A percentile compares a stretch with the other conserved stretches of the same genome.
Conservation (phyloP, 2,113 vertebrate genomes). For the Vulpes lagopus region DNA sequence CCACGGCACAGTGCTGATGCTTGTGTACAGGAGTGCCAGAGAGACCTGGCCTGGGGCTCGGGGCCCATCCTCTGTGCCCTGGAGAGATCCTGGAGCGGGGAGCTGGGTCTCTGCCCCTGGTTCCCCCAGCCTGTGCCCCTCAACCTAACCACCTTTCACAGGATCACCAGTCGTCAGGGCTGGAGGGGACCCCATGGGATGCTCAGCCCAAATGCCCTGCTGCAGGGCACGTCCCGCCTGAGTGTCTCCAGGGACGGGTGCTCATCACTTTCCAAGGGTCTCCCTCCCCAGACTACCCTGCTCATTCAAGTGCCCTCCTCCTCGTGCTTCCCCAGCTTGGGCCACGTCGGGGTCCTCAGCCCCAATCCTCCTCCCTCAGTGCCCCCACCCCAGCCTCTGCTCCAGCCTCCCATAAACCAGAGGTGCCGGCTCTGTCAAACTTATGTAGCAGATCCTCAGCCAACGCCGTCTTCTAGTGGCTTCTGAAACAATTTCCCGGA, state of each 20-base stretch:
- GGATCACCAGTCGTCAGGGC: accelerated
- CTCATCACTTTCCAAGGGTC: no score
- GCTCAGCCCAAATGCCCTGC: accelerated
- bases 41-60: background rate
- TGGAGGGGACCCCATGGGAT: accelerated
- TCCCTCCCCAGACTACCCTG: background rate
- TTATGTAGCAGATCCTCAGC: accelerated
- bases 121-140: background rate
- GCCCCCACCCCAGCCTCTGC: no score
- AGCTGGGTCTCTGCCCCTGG: background rate
- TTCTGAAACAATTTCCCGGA: accelerated
- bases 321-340: background rate
- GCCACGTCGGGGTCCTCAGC: accelerated
- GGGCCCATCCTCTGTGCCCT: background rate
- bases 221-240: no score
- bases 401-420: accelerated
- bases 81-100: background rate
- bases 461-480: accelerated
- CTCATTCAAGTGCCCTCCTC: background rate
- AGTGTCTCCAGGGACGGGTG: background rate
- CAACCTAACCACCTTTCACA: background rate
- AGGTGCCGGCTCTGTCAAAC: accelerated
- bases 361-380: accelerated
- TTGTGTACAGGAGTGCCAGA: accelerated
- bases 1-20: accelerated